These are phyloP conservation scores for Romanomermis culicivorax DNA, from an alignment of 2,888 invertebrate genomes.

Conservation along the genomic window DNA sequence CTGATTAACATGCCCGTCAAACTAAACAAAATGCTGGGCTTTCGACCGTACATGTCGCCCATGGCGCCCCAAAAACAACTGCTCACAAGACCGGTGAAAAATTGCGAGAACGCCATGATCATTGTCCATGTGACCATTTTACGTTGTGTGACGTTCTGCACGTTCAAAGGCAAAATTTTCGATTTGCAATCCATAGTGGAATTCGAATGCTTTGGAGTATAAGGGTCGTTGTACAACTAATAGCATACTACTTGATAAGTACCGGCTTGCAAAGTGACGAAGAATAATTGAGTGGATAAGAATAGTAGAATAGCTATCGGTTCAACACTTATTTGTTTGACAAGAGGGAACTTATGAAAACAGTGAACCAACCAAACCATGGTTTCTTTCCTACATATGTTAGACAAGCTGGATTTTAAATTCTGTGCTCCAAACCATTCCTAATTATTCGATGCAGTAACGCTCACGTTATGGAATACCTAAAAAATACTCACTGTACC, in stretches of 20 bases:
- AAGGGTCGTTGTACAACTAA: neutral
- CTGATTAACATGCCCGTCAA: neutral
- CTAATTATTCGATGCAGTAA: too few species aligned
- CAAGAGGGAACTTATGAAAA: too few species aligned
- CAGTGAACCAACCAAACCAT: too few species aligned
- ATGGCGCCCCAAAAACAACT: neutral
- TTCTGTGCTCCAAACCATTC: too few species aligned
- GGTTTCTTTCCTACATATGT: too few species aligned
- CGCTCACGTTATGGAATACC: too few species aligned
- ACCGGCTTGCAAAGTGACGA: neutral
- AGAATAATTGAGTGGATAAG: neutral
- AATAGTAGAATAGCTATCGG: neutral
- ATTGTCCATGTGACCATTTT: neutral
- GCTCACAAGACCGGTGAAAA: neutral
- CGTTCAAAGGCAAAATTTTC: neutral
- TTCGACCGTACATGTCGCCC: neutral
- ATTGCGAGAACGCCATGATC: neutral
- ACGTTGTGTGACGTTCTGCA: neutral
- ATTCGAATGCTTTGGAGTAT: neutral
- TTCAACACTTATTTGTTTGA: neutral
- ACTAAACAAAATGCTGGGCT: neutral
- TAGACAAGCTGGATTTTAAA: too few species aligned
- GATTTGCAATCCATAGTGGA: neutral
- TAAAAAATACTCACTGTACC: too few species aligned
- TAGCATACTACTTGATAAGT: neutral